A percentile compares a stretch with the other conserved stretches of the same genome.
Conservation (phyloP, 2,888 invertebrate species). For the Carterocephalus palaemon region DNA sequence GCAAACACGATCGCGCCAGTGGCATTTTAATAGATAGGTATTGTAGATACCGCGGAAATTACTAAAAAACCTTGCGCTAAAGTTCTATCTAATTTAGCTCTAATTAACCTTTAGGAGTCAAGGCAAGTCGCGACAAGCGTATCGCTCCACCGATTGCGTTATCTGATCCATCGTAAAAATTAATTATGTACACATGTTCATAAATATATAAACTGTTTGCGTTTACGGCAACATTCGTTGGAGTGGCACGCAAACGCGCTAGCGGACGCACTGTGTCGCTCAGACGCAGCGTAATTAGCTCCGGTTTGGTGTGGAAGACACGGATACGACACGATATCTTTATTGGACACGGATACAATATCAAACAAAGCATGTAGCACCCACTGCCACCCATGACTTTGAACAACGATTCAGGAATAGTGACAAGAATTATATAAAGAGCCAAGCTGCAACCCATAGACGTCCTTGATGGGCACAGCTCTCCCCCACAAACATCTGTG, state of each 20-base stretch:
- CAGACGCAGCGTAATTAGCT: conserved; percentile 8
- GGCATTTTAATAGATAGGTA: too few relatives aligned
- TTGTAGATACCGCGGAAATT: conserved; percentile 31
- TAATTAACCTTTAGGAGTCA: conserved; percentile 60
- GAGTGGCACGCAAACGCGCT: conserved; percentile 54
- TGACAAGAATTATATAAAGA: too few relatives aligned
- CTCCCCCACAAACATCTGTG: too few relatives aligned
- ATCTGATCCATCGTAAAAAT: conserved; percentile 77
- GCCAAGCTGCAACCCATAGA: too few relatives aligned
- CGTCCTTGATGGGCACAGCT: too few relatives aligned
- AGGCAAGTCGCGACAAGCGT: conserved; percentile 61
- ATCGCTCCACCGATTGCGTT: conserved; percentile 66
- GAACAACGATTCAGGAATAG: too few relatives aligned
- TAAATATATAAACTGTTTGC: conserved; percentile 74
- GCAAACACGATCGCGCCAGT: too few relatives aligned
- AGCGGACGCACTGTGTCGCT: conserved; percentile 42
- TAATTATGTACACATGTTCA: conserved; percentile 78
- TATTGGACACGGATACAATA: too few relatives aligned
- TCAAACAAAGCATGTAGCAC: too few relatives aligned
- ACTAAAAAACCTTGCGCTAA: conserved; percentile 2
- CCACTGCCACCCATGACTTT: too few relatives aligned
- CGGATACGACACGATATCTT: conserved; percentile 4
- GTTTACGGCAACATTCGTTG: conserved; percentile 64
- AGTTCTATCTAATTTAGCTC: conserved; percentile 45
- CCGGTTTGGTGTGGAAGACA: neutral